phyloP scores from a whole-genome alignment of 2,888 invertebrate species.

The Ichneumoninae sp. region DNA sequence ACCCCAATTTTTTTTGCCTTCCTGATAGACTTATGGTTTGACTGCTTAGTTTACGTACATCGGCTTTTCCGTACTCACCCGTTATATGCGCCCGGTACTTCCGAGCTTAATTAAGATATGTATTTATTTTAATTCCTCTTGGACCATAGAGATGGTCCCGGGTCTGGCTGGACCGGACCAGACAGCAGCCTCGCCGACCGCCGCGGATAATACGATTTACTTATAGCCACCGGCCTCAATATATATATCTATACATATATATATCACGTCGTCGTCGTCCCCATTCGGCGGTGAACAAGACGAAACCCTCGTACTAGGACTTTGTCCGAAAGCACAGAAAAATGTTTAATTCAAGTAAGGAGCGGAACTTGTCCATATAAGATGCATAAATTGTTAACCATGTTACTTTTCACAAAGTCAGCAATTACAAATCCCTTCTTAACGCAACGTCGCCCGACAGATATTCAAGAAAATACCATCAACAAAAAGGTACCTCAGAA shows the following conservation, averaged over 20 bases:
- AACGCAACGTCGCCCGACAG: neutral
- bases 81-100: slow-evolving; percentile 74
- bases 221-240: slow-evolving; percentile 76
- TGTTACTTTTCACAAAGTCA: neutral
- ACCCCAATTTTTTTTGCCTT: too few relatives aligned
- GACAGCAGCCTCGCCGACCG: slow-evolving; percentile 71
- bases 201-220: slow-evolving; percentile 82
- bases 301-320: slow-evolving; percentile 42
- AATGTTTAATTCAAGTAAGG: slow-evolving; percentile 82
- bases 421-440: neutral
- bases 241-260: slow-evolving; percentile 73
- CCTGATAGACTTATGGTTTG: slow-evolving; percentile 14
- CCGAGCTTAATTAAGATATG: slow-evolving; percentile 83
- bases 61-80: slow-evolving; percentile 70
- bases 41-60: slow-evolving; percentile 22
- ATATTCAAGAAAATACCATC: neutral
- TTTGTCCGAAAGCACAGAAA: slow-evolving; percentile 71
- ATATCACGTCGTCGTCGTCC: slow-evolving; percentile 63
- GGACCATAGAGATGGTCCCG: slow-evolving; percentile 76
- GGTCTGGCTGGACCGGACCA: slow-evolving; percentile 65
- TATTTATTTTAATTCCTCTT: slow-evolving; percentile 83
- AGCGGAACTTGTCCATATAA: slow-evolving; percentile 69
- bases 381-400: neutral
- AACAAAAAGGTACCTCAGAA: too few relatives aligned
- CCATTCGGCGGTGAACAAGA: slow-evolving; percentile 9